A percentile compares a stretch with the other conserved stretches of the same genome.
These are phyloP conservation scores for Centropyge bicolor DNA, from an alignment of 2,797 vertebrate genomes.

Conservation along the genomic window DNA sequence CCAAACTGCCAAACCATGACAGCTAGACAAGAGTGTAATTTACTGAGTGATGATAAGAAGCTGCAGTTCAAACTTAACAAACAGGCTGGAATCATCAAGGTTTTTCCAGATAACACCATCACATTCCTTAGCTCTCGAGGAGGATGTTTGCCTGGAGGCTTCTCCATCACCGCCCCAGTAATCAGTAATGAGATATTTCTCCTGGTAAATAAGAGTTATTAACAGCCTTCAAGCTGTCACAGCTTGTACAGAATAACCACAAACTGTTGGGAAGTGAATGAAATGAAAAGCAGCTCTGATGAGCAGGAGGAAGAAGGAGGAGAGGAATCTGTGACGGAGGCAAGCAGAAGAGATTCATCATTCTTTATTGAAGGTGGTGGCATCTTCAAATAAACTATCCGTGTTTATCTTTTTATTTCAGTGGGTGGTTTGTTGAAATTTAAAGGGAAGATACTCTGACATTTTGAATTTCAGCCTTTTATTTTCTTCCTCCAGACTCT, in stretches of 20 bases:
- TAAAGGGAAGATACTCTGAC: background rate
- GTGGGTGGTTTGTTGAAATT: background rate
- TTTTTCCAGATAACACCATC: conserved; percentile 37
- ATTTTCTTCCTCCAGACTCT: background rate
- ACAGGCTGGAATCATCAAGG: conserved; percentile 17
- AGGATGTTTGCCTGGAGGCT: conserved; percentile 35
- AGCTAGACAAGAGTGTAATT: background rate
- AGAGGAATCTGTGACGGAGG: background rate
- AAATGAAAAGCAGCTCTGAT: conserved; percentile 31
- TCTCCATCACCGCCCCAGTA: conserved; percentile 15
- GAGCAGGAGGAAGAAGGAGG: conserved; percentile 24
- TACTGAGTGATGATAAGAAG: conserved; percentile 3
- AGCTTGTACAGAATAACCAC: conserved; percentile 13
- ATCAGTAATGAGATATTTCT: conserved; percentile 39
- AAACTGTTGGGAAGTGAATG: conserved; percentile 14
- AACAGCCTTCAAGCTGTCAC: conserved; percentile 22
- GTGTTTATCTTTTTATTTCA: background rate
- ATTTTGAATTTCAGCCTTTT: conserved; percentile 26
- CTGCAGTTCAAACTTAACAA: conserved; percentile 11
- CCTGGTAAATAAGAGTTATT: conserved; percentile 15
- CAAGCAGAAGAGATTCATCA: conserved; percentile 43
- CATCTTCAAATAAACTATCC: conserved; percentile 4
- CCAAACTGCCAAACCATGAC: background rate
- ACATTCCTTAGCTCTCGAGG: conserved; percentile 39
- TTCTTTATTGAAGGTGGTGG: conserved; percentile 9